Evolutionary conservation across 92 coral and sea anemone genomes (phyloP), one percentile per base, ranked within the genome.

Genomic region (Actinernus sp.): DNA sequence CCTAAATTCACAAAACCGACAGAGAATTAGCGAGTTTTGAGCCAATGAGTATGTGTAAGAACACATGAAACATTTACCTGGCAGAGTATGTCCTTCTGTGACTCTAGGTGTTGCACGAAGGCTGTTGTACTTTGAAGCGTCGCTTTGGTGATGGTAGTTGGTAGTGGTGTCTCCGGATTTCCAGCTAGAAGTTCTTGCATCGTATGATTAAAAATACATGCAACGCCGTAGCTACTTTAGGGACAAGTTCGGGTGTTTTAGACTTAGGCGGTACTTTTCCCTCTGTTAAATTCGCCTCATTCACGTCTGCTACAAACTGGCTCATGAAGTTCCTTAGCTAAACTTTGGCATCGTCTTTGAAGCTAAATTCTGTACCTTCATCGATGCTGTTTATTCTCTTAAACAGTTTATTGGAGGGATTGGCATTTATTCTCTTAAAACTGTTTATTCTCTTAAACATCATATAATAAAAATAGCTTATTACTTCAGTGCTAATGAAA

Each of bases 231-330:
- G 82, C 82, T 33, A 63, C 3, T 74, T 73, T 63, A 0, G 82
- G 82, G 9, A 74, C 58, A 9, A 74, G 53, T 25, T 74, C 82
- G 0, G 82, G 82, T 12, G 63, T 19, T 13, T 52, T 74, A 46
- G 74, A 63, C 62, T 63, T 47, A 11, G 82, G 61, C 0, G 74
- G 79, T 19, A 72, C 61, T 10, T 24, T 10, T 6, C 79, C 71
- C 14, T 44, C 71, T 24, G 55, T 4, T 10, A 65, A 25, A n/a
- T n/a, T n/a, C 11, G 59, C 79, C 6, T 72, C 71, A 33, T 72
- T 59, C 1, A 59, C 59, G 0, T 72, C 49, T 2, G 7, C 16
- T 2, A 49, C 60, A 45, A 65, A 65, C 30, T 47, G 16, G 63
- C 28, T 26, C 28, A 49, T 26, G 19, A 24, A 45, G 9, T 74